These are phyloP conservation scores for Trichogramma pretiosum DNA, from an alignment of 1,140 invertebrate species.

Conservation along the genomic window DNA sequence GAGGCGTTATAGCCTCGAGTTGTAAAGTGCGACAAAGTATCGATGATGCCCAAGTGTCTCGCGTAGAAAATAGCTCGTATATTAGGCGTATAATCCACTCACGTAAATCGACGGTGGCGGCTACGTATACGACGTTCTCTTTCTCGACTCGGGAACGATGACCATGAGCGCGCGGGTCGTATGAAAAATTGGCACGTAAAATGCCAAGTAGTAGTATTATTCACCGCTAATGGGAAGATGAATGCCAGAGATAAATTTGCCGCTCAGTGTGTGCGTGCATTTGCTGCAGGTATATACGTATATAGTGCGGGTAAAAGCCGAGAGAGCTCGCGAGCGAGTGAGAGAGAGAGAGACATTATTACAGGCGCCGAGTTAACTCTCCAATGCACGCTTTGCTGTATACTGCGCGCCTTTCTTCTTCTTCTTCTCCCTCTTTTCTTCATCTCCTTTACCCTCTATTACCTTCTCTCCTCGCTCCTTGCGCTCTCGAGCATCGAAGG, in stretches of 20 bases:
- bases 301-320: conserved; percentile 30
- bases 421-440: background rate
- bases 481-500: conserved; percentile 19
- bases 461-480: too few relatives aligned
- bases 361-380: conserved; percentile 17
- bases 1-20: background rate
- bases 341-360: too few relatives aligned
- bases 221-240: conserved; percentile 38
- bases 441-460: too few relatives aligned
- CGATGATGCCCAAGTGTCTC: too few relatives aligned
- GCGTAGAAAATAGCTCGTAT: too few relatives aligned
- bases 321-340: too few relatives aligned
- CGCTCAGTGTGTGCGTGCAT: too few relatives aligned
- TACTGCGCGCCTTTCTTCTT: too few relatives aligned
- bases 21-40: conserved; percentile 14
- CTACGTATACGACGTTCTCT: conserved; percentile 12
- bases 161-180: conserved; percentile 19
- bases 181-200: conserved; percentile 36
- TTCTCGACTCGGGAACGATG: too few relatives aligned
- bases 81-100: conserved; percentile 4
- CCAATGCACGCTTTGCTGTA: too few relatives aligned
- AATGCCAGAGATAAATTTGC: conserved; percentile 36
- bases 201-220: conserved; percentile 31
- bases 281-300: too few relatives aligned
- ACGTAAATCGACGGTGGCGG: conserved; percentile 9